Base-by-base conservation (phyloP, 1,140 invertebrate species). In the Hermatobates lingyangjiaoensis region DNA sequence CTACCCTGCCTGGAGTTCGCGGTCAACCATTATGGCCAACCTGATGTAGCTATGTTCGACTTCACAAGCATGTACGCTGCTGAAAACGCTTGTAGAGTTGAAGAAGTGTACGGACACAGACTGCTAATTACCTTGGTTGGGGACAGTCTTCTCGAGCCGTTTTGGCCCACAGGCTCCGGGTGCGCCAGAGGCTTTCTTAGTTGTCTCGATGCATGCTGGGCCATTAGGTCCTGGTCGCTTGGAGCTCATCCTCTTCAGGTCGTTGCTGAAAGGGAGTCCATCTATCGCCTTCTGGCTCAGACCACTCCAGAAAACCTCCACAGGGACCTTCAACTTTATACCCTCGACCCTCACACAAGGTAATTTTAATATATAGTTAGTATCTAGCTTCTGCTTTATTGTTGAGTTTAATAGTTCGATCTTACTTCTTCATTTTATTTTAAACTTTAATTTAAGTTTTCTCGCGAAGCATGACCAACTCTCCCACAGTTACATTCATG, bases 11-110 rank as follows among this genome's bases (percentile, higher is more conserved):
- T 90, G 52, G 90, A 97, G 64, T 98, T 96, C 70, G 93, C 95
- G 1, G 84, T 95, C 0, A 98, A 98, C 71, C 92, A 97, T 68
- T 95, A 94, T 64, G 90, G 92, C 1, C 87, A 96, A 64, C 85
- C 92, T 1, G 95, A 98, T 68, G 88, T 98, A 0, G 91, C 93
- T n/a, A 92, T 98, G 79, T 99, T 99, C 68, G 95, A 99, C 68
- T 98, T 99, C 64, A 98, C 95, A 0, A 94, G 91, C 0, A 93
- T 98, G 86, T 98, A 92, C 69, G 87, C 89, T 3, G 90, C 95
- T 0, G 89, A 96, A 66, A 94, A 96, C 71, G 87, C 91, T 23
- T 87, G 81, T 57, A 71, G 85, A 50, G 76, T 91, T 15, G 60
- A 88, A 1, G 80, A 93, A 63, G 71, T 81, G 48, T 69, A 80